Conservation (phyloP, 2,113 vertebrate genomes). For the Trichomycterus rosablanca region DNA sequence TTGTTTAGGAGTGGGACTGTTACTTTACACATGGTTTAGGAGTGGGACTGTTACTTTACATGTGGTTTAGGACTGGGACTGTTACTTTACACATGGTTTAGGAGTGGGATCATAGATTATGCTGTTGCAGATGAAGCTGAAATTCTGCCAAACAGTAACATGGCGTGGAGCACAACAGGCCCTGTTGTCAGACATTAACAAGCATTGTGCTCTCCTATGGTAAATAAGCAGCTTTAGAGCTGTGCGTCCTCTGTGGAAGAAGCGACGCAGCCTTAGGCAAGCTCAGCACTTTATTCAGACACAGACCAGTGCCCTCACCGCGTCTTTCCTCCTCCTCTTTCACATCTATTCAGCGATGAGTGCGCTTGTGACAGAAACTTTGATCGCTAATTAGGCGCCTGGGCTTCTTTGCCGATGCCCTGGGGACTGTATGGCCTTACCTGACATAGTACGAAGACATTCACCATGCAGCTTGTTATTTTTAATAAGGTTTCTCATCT, state of each 20-base stretch:
- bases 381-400: conserved; percentile 41
- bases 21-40: not conserved
- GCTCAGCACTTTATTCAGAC: not conserved
- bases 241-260: not conserved
- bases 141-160: not conserved
- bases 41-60: not conserved
- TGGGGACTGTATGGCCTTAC: conserved; percentile 9
- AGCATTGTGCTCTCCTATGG: conserved; percentile 1
- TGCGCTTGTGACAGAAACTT: conserved; percentile 19
- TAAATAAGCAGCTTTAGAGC: conserved; percentile 2
- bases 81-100: not conserved
- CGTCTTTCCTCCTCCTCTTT: not conserved
- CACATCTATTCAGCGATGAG: conserved; percentile 6
- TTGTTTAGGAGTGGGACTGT: too few relatives aligned
- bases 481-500: conserved; percentile 37
- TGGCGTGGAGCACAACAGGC: not conserved
- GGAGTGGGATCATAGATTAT: not conserved
- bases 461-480: conserved; percentile 28
- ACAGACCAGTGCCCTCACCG: not conserved
- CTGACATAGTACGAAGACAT: conserved; percentile 28
- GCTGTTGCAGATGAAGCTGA: not conserved
- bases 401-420: conserved; percentile 16
- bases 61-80: too few relatives aligned
- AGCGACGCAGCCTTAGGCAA: not conserved
- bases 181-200: not conserved